Evolutionary conservation across 2,888 invertebrate genomes (phyloP), one percentile per base, ranked within the genome.

Genomic region (Chouioia cunea): DNA sequence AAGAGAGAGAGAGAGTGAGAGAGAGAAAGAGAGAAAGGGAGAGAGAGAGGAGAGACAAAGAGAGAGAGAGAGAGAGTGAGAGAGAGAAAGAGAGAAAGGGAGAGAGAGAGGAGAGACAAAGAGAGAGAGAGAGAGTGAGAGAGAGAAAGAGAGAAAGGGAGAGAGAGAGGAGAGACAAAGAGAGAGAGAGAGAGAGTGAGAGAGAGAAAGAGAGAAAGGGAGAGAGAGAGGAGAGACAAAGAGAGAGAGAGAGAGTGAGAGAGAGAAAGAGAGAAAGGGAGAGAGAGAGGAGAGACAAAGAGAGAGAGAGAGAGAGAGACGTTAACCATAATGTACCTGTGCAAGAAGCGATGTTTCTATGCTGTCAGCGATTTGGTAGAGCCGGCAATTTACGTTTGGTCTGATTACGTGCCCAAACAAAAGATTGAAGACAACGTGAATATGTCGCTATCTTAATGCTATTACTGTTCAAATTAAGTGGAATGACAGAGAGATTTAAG

Each of bases 311-410:
- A 36, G 36, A 36, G 36, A 36, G 36, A 36, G 36, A 36, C 36
- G 36, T 36, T 36, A 36, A 36, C 36, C 10, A 36, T 81, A 80
- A 82, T 79, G 77, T 85, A 85, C 85, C 85, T 85, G 85, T 85
- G 85, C 85, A 83, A 83, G 85, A 84, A 84, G 85, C 83, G 83
- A 79, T 82, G 83, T 84, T 84, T 85, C 84, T 83, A 84, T 85
- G 85, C 83, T 84, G 85, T 85, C 82, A 85, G 84, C 84, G 81
- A 77, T 84, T 85, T 80, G 85, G 85, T 82, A 85, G 82, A 84
- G 83, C 81, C 82, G 85, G 85, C 82, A 85, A 83, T 83, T 82
- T 84, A 83, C 84, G 85, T 79, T 85, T 85, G 85, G 83, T 84
- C 85, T 85, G 82, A 85, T 82, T 84, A 85, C 79, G 80, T 83